Evolutionary conservation across 2,797 vertebrate genomes (phyloP), one percentile per base, ranked within the genome.

Genomic region (Eurystomus glaucurus): DNA sequence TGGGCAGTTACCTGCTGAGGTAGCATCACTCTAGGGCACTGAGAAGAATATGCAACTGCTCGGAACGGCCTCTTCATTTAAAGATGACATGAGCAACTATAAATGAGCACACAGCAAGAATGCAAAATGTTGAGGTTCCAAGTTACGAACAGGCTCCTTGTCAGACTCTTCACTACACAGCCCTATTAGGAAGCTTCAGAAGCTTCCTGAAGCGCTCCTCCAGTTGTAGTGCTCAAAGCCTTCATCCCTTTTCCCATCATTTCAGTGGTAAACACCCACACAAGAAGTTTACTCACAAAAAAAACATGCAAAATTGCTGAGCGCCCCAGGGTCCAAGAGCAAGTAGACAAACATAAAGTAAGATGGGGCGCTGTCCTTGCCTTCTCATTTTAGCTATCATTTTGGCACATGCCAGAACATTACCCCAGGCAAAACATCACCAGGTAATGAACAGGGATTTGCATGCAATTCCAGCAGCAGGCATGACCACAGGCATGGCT

Each of bases 351-450:
- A 92, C 55, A 52, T 17, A 92, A 74, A 88, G 20, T 90, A 76
- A 68, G 48, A 79, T 33, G 45, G 64, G 88, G 90, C 2, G 12
- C 88, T 92, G 75, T 46, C 84, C 75, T 92, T 83, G 88, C 90
- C 95, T 87, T 57, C 80, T 93, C 52, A 57, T 88, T 92, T 96
- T 58, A 89, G 80, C 83, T 94, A 82, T 95, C 77, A 26, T 83
- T 95, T 93, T 95, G 95, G 95, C 95, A 93, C 75, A 93, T 92
- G 88, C 84, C 68, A 89, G 75, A 93, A 91, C 78, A 88, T 64
- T 31, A 91, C 77, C 45, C 55, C 68, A 87, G 81, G 93, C 64
- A 91, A 93, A 96, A 93, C 80, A 87, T 60, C 85, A 82, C 33
- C 77, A 66, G 57, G 71, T 91, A 95, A 93, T 41, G 60, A 96